Conservation (phyloP, 2,797 vertebrate species). For the Labeo calbasu region DNA sequence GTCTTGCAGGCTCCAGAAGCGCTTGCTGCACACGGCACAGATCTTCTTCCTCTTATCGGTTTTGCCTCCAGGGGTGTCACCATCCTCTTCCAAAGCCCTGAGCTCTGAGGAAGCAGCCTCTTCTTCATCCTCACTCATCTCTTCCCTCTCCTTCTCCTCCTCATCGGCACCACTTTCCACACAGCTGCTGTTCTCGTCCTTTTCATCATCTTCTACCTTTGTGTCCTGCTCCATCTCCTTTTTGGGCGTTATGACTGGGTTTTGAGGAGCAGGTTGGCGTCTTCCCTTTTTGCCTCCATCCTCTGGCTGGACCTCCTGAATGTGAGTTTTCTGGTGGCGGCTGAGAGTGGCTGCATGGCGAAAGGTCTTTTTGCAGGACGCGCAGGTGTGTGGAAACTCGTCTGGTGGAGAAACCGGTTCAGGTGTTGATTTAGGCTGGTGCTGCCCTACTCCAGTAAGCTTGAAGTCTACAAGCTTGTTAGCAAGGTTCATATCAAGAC, state of each 20-base stretch:
- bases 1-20: slow-evolving; percentile 98
- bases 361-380: slow-evolving; percentile 90
- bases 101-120: slow-evolving; percentile 54
- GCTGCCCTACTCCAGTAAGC: slow-evolving; percentile 74
- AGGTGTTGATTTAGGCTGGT: slow-evolving; percentile 12
- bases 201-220: slow-evolving; percentile 67
- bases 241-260: slow-evolving; percentile 2
- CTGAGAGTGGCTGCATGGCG: slow-evolving; percentile 90
- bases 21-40: slow-evolving; percentile 91
- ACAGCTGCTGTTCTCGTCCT: slow-evolving; percentile 67
- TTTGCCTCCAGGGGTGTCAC: slow-evolving; percentile 72
- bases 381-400: slow-evolving; percentile 85
- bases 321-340: slow-evolving; percentile 89
- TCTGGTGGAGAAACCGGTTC: slow-evolving; percentile 31
- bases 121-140: slow-evolving; percentile 56
- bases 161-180: slow-evolving; percentile 70
- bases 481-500: slow-evolving; percentile 93
- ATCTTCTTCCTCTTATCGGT: slow-evolving; percentile 98
- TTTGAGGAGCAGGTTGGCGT: slow-evolving; percentile 21
- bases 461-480: slow-evolving; percentile 93
- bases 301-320: slow-evolving; percentile 72
- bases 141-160: slow-evolving; percentile 71
- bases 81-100: slow-evolving; percentile 48
- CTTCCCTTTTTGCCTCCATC: slow-evolving; percentile 57
- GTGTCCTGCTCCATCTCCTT: slow-evolving; percentile 66